Conservation (phyloP, 2,113 vertebrate species). For the Oceanites oceanicus region DNA sequence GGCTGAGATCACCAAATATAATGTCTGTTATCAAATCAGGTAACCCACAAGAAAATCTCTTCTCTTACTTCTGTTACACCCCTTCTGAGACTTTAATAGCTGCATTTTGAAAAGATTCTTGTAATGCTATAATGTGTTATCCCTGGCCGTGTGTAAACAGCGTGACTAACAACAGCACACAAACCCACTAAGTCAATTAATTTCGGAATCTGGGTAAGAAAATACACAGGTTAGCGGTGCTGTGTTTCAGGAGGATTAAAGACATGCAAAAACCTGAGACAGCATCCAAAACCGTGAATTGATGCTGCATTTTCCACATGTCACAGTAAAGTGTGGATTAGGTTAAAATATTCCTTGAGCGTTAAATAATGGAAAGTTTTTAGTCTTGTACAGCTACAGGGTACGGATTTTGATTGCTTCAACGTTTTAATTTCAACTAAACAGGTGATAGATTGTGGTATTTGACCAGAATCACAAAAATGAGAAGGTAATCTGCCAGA, state of each 20-base stretch:
- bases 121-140: neutral
- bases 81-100: neutral
- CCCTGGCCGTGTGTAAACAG: neutral
- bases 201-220: conserved; percentile 39
- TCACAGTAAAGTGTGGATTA: conserved; percentile 52
- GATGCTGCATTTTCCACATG: conserved; percentile 51
- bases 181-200: neutral
- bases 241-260: conserved; percentile 46
- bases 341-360: conserved; percentile 53
- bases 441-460: neutral
- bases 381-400: conserved; percentile 10
- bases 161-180: neutral
- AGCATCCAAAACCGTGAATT: conserved; percentile 36
- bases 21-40: neutral
- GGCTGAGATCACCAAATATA: neutral
- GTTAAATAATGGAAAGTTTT: conserved; percentile 34
- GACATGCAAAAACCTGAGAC: conserved; percentile 32
- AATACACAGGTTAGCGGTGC: conserved; percentile 47
- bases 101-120: neutral
- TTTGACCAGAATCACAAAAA: neutral
- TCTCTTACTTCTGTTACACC: neutral
- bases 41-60: neutral
- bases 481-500: neutral
- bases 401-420: neutral
- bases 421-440: neutral